Evolutionary conservation across 2,113 vertebrate species (phyloP).

Genomic region (Ptyas mucosa): DNA sequence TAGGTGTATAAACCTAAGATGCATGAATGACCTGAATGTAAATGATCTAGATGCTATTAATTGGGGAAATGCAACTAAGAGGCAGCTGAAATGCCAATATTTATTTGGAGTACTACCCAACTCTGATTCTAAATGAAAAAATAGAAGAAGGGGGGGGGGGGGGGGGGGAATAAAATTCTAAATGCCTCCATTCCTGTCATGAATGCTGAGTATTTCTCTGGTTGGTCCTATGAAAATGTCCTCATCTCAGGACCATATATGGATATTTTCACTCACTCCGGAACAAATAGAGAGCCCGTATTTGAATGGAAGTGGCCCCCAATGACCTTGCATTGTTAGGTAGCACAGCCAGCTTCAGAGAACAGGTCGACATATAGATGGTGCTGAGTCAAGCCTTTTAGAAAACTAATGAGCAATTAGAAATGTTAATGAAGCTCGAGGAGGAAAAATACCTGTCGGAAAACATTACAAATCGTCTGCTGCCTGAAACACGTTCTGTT

Average conservation of each 20-base stretch:
- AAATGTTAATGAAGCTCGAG: slow-evolving; percentile 42
- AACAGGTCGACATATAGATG: neutral
- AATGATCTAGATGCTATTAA: neutral
- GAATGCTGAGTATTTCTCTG: neutral
- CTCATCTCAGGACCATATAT: neutral
- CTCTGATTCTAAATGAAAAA: neutral
- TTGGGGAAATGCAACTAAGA: neutral
- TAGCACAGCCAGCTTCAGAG: slow-evolving; percentile 21
- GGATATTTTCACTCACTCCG: slow-evolving; percentile 17
- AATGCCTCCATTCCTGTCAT: neutral
- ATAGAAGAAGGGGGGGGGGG: too few relatives aligned
- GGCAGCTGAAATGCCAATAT: neutral
- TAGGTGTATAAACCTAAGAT: neutral
- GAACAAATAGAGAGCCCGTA: neutral
- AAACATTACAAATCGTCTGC: slow-evolving; percentile 1
- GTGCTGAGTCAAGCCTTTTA: slow-evolving; percentile 46
- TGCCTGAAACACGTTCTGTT: slow-evolving; percentile 3
- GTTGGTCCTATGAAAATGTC: neutral
- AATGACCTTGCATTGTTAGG: slow-evolving; percentile 57
- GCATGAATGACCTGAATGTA: neutral
- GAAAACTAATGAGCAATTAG: slow-evolving; percentile 37
- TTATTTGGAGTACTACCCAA: neutral
- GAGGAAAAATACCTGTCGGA: slow-evolving; percentile 26
- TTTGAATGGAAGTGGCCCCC: slow-evolving; percentile 37
- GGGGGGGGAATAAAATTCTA: neutral